A percentile compares a stretch with the other conserved stretches of the same genome.
Conservation (phyloP, 2,113 vertebrate genomes). For the Copsychus sechellarum region DNA sequence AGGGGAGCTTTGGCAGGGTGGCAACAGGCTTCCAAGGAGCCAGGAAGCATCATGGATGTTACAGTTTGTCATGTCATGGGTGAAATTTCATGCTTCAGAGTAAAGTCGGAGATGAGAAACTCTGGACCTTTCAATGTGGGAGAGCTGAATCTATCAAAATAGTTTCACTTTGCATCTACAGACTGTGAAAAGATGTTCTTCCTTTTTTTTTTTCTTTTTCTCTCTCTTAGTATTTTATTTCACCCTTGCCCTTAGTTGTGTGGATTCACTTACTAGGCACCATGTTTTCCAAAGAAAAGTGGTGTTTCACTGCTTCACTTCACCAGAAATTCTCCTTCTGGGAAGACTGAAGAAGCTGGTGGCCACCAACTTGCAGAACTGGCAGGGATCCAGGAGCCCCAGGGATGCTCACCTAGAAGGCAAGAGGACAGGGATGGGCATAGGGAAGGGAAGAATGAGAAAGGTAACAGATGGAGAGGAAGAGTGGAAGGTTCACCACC, state of each 20-base stretch:
- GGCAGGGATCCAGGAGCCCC: background rate
- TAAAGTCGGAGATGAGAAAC: slow-evolving; percentile 21
- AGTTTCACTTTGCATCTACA: slow-evolving; percentile 55
- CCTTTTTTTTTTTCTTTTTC: background rate
- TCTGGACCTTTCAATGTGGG: background rate
- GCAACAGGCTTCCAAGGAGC: background rate
- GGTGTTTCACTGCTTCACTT: background rate
- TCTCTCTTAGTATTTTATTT: background rate
- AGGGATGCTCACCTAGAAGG: background rate
- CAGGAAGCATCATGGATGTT: background rate
- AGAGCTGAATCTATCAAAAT: slow-evolving; percentile 24
- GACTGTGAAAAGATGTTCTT: slow-evolving; percentile 12
- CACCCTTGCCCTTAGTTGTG: background rate
- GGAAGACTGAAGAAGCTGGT: background rate
- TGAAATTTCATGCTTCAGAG: slow-evolving; percentile 20
- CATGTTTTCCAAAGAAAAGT: background rate
- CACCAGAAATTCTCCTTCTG: background rate
- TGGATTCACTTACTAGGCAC: background rate
- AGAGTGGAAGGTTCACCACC: background rate
- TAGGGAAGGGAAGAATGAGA: background rate
- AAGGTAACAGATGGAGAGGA: background rate
- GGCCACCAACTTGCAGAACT: background rate
- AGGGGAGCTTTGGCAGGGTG: background rate
- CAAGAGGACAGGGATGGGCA: background rate
- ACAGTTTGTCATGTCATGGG: slow-evolving; percentile 33